Conservation (phyloP, 2,797 vertebrate species). For the Perodicticus potto region DNA sequence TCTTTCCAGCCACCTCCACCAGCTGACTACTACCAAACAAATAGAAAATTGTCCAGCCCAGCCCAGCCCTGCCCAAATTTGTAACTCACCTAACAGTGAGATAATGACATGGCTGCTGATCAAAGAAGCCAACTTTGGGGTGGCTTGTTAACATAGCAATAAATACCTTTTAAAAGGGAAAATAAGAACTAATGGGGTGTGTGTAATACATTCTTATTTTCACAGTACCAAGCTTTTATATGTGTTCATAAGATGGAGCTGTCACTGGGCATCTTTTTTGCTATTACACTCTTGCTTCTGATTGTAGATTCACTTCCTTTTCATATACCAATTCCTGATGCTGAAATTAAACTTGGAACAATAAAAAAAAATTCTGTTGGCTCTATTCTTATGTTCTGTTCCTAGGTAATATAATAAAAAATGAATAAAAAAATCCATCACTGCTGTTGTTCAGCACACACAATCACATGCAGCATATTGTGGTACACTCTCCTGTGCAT, state of each 20-base stretch:
- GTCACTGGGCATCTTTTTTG: no score
- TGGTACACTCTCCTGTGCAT: not conserved
- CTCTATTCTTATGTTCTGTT: not conserved
- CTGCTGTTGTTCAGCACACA: accelerated
- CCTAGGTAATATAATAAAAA: not conserved
- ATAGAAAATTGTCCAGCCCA: not conserved
- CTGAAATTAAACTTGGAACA: not conserved
- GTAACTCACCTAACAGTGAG: no score
- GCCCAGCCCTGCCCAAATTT: not conserved
- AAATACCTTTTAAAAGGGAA: not conserved
- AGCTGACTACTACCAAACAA: not conserved
- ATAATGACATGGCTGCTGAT: not conserved
- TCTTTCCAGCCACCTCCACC: no score
- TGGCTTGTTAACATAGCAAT: not conserved
- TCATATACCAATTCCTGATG: not conserved
- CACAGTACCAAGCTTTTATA: not conserved
- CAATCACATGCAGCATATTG: accelerated
- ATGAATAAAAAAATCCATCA: not conserved
- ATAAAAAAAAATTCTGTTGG: not conserved
- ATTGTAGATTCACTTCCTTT: not conserved
- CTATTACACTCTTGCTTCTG: not conserved
- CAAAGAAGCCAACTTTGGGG: not conserved
- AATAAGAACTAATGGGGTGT: no score
- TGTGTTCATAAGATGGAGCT: not conserved
- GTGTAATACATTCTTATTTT: accelerated